Percentiles rank a stretch among this genome's conserved stretches.
These are phyloP conservation scores for Lagopus muta DNA, from an alignment of 2,113 vertebrate genomes.

Conservation along the genomic window DNA sequence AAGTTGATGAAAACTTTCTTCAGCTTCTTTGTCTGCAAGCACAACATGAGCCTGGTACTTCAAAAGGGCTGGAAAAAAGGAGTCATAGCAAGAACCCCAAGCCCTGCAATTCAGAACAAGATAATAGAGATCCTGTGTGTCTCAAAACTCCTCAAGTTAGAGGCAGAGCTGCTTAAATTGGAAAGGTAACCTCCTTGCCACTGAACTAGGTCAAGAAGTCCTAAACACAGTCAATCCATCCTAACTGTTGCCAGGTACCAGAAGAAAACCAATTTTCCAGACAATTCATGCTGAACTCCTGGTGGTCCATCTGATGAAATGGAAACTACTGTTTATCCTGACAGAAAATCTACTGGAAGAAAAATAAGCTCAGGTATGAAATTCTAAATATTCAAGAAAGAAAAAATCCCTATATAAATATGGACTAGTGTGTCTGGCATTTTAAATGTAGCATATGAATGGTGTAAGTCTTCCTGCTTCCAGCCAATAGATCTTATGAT, in stretches of 20 bases:
- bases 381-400: not conserved
- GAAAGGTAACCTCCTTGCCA: not conserved
- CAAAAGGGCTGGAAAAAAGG: constrained; percentile 1
- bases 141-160: not conserved
- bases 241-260: not conserved
- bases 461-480: not conserved
- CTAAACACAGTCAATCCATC: not conserved
- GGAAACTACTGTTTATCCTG: not conserved
- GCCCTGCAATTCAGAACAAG: not conserved
- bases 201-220: not conserved
- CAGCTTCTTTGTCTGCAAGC: constrained; percentile 32
- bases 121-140: not conserved
- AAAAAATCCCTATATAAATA: not conserved
- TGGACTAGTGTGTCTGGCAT: not conserved
- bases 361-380: not conserved
- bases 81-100: not conserved
- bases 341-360: not conserved
- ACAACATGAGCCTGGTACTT: constrained; percentile 24
- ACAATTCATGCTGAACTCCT: not conserved
- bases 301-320: not conserved
- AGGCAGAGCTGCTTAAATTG: not conserved
- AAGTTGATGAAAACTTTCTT: constrained; percentile 37
- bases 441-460: not conserved
- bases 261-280: not conserved
- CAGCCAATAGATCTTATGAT: not conserved